A percentile compares a stretch with the other conserved stretches of the same genome.
phyloP scores from a whole-genome alignment of 2,113 vertebrate genomes.

The Pachyramphus minor region DNA sequence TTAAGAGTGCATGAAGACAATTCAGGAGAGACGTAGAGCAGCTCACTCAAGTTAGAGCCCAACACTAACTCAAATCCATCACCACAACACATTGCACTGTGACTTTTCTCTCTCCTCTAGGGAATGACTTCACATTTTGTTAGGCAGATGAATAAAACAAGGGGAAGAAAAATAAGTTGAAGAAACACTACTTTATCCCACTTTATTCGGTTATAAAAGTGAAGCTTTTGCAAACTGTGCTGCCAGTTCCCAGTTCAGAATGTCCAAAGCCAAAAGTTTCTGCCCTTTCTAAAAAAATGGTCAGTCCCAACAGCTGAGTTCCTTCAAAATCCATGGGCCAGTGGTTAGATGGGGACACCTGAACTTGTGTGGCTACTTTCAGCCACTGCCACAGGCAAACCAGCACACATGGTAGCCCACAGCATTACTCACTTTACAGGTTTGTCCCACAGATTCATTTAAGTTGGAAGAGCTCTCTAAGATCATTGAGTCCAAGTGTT shows the following conservation, averaged over 20 bases:
- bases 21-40: neutral
- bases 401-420: neutral
- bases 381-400: neutral
- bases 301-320: neutral
- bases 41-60: neutral
- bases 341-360: neutral
- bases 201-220: neutral
- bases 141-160: neutral
- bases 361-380: neutral
- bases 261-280: neutral
- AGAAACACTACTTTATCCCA: neutral
- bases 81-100: neutral
- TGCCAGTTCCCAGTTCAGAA: neutral
- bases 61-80: neutral
- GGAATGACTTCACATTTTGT: neutral
- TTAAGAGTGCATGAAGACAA: neutral
- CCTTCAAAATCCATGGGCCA: neutral
- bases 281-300: neutral
- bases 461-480: neutral
- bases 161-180: neutral
- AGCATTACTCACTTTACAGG: rapidly evolving
- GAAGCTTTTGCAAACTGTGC: neutral
- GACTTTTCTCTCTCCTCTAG: neutral
- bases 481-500: rapidly evolving
- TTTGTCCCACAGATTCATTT: rapidly evolving